Percentiles rank a stretch among this genome's conserved stretches.
Evolutionary conservation across 2,113 vertebrate species (phyloP).

Genomic region (Psammodynastes pulverulentus): DNA sequence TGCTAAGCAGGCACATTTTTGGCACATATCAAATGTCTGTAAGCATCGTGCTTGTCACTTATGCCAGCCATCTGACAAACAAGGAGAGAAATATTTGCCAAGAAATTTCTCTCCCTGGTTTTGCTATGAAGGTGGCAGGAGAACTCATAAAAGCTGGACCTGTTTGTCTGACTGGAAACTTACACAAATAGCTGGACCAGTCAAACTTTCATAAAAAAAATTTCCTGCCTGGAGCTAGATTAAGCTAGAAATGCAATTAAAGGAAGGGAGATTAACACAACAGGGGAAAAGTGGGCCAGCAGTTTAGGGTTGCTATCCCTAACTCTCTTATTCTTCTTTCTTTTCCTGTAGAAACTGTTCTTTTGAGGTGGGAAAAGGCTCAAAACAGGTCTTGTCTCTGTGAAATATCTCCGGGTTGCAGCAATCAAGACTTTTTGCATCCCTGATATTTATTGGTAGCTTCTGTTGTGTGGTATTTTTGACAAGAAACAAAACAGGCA

Average conservation of each 20-base stretch:
- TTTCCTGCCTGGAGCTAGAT: neutral
- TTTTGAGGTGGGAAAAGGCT: neutral
- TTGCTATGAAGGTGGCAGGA: neutral
- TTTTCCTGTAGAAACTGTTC: neutral
- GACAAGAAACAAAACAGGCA: neutral
- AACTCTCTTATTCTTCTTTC: neutral
- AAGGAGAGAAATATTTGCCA: neutral
- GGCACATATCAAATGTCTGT: neutral
- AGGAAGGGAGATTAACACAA: neutral
- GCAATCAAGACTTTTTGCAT: neutral
- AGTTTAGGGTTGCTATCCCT: neutral
- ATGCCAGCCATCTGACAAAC: slow-evolving; percentile 13
- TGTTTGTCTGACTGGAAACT: neutral
- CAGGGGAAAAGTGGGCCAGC: neutral
- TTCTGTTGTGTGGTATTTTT: neutral
- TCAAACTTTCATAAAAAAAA: slow-evolving; percentile 15
- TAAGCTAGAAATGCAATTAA: neutral
- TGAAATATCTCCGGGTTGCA: slow-evolving; percentile 3
- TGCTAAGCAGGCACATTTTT: neutral
- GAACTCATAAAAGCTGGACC: neutral
- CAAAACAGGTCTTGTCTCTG: neutral
- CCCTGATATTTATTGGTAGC: slow-evolving; percentile 1
- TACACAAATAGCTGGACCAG: slow-evolving; percentile 4
- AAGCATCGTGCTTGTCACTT: neutral
- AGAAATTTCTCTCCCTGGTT: neutral